Conservation (phyloP, 2,888 invertebrate genomes). For the Lasioglossum malachurum region DNA sequence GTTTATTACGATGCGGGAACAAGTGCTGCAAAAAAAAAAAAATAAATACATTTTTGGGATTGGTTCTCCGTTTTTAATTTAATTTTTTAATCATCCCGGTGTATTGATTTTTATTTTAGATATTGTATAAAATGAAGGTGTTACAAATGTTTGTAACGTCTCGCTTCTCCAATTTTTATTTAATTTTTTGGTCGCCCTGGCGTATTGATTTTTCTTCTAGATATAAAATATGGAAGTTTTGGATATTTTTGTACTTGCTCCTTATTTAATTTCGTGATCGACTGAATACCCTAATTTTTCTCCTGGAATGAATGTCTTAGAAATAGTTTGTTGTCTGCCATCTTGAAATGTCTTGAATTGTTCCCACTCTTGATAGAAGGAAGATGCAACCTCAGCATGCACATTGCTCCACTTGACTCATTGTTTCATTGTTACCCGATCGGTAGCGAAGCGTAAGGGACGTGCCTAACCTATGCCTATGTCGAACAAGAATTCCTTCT, state of each 20-base stretch:
- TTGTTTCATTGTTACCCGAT: conserved; percentile 38
- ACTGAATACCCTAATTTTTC: neutral
- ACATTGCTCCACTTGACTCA: neutral
- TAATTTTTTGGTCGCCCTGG: too few species aligned
- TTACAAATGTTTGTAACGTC: neutral
- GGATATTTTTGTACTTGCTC: neutral
- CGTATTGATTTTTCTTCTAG: neutral
- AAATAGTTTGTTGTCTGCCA: neutral
- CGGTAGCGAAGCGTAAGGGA: neutral
- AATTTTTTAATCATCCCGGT: neutral
- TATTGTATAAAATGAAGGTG: too few species aligned
- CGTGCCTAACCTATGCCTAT: conserved; percentile 50
- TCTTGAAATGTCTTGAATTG: neutral
- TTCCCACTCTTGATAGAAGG: neutral
- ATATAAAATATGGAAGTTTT: neutral
- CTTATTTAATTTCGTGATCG: neutral
- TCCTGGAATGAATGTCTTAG: neutral
- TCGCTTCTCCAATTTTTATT: neutral
- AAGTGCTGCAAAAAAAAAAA: too few species aligned
- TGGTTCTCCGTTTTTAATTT: neutral
- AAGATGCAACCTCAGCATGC: neutral
- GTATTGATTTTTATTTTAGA: too few species aligned
- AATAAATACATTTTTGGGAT: neutral
- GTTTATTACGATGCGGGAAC: neutral
- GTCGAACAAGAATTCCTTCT: conserved; percentile 53